Evolutionary conservation across 2,797 vertebrate genomes (phyloP), one percentile per base, ranked within the genome.

Genomic region (Gobio occitaniae): DNA sequence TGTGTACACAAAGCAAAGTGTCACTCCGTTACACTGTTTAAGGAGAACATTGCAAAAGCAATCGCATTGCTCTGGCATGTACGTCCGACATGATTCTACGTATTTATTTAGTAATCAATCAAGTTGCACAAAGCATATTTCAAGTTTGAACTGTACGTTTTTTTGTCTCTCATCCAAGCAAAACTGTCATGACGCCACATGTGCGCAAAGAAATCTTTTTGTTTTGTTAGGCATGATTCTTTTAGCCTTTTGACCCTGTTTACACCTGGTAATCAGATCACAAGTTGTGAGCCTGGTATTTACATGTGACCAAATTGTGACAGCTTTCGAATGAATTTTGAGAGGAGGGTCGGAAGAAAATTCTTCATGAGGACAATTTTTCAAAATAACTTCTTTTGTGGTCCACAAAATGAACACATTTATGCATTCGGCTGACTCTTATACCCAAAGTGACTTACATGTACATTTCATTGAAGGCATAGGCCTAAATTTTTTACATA

Each of bases 51-150:
- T 65, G 82, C 61, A 69, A 41, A 75, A 65, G 74, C 38, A 69
- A 32, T 21, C 29, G 56, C 29, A 6, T 38, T n/a, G 44, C 21
- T 38, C 29, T 66, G 59, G 74, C 83, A 48, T 78, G 75, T 50
- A 84, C 1, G 19, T 69, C 56, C 52, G 10, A 59, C 52, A 29
- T 17, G 41, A 78, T 84, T 78, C 66, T 61, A 59, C 65, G 15
- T 78, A 70, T 71, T 84, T 84, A 63, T 78, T 78, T 36, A n/a
- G 54, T 52, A 78, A 38, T 84, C 74, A 44, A 66, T 68, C 75
- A 78, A n/a, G 13, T 63, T 70, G 25, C 75, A 84, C 75, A 84
- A 84, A 70, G 83, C 75, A 71, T 78, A 78, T 61, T 71, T 78
- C 19, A 32, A 44, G 44, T 78, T 48, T 84, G 50, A 69, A 11